These are phyloP conservation scores for Dimorphilus gyrociliatus DNA, from an alignment of 2,888 invertebrate genomes.

Conservation along the genomic window DNA sequence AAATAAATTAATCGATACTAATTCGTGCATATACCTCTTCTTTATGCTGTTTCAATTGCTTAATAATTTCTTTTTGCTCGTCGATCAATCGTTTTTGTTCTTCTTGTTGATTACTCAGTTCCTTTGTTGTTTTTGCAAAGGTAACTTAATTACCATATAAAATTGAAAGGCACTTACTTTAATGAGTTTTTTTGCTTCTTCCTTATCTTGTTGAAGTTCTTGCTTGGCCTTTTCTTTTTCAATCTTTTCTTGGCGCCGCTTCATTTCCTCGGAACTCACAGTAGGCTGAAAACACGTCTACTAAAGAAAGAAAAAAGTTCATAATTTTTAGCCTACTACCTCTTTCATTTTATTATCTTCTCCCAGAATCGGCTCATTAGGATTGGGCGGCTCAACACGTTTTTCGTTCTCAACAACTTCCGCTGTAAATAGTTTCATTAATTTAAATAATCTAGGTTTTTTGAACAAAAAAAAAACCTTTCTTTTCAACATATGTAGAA, in stretches of 20 bases:
- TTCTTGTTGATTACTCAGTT: conserved; percentile 21
- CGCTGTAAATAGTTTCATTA: conserved; percentile 2
- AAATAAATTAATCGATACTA: too few relatives aligned
- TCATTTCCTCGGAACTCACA: not conserved
- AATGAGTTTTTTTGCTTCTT: conserved; percentile 7
- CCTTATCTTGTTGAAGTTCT: conserved; percentile 3
- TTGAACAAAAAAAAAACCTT: not conserved
- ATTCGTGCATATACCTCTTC: conserved; percentile 15
- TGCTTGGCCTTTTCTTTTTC: conserved; percentile 1
- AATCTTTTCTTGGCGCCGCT: conserved; percentile 4
- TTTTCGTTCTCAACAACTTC: conserved; percentile 7
- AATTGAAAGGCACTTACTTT: too few relatives aligned
- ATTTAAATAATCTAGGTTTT: not conserved
- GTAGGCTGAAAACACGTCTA: conserved; percentile 1
- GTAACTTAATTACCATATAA: too few relatives aligned
- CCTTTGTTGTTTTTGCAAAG: too few relatives aligned
- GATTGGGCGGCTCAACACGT: conserved; percentile 19
- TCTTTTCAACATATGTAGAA: too few relatives aligned
- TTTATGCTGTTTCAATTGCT: conserved; percentile 27
- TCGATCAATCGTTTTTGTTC: conserved; percentile 23
- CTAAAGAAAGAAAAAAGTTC: not conserved
- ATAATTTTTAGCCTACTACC: not conserved
- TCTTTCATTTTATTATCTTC: conserved; percentile 3
- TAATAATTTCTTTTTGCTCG: conserved; percentile 26
- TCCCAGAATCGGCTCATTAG: conserved; percentile 13